Evolutionary conservation across 2,888 invertebrate species (phyloP), one percentile per base, ranked within the genome.

Genomic region (Himalopsyche tibetana): DNA sequence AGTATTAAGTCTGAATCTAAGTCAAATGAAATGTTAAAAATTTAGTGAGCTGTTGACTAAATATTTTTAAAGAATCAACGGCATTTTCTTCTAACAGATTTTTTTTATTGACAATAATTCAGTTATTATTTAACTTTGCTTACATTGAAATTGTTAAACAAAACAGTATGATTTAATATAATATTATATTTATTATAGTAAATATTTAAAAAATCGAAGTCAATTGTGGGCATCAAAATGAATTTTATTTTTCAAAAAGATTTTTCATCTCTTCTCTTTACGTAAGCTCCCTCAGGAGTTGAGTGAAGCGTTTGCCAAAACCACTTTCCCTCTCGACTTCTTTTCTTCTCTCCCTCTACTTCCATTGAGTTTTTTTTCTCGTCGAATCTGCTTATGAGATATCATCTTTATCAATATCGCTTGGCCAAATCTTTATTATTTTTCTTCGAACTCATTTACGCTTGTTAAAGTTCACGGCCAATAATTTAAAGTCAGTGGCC

Each of bases 331-430:
- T 74, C 74, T 74, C 74, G 74, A 36, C 74, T 74, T 74, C 12
- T 36, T 74, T 38, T 12, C 74, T 74, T 74, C 51, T 51, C 51
- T 51, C 51, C 51, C 51, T 15, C 51, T 51, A 45, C 15, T 51
- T 51, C 12, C 51, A 15, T 51, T 51, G 51, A 51, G 74, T 12
- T 36, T 28, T 74, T 74, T 74, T 74, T 69, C 69, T 74, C 38
- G 38, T 36, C 74, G 74, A 74, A 74, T 74, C 74, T 74, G 74
- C 74, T 74, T 74, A 74, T 74, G 74, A 74, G 74, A 74, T 74
- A 74, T 74, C 28, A 74, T 74, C 74, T 74, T 74, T 74, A 74
- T 74, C 74, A 74, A 74, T 74, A 74, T 28, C 74, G 5, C 12
- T 38, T 38, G 5, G 0, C 28, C 74, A 36, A 74, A 74, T 38